A percentile compares a stretch with the other conserved stretches of the same genome.
Conservation (phyloP, 2,888 invertebrate species). For the Alsophila aescularia region DNA sequence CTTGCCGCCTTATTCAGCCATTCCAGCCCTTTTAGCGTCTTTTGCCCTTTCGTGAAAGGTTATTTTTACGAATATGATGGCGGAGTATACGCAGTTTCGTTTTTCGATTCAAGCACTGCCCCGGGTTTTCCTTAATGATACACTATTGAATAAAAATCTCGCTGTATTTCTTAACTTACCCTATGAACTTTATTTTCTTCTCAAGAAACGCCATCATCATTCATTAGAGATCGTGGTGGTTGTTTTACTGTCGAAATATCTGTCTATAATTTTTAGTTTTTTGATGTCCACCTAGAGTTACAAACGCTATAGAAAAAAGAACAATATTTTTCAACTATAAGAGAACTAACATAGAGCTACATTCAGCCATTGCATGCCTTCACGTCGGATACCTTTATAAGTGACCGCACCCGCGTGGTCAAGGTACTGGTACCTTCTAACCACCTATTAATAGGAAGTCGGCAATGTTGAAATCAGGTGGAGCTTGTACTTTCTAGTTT, state of each 20-base stretch:
- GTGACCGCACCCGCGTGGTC: constrained; percentile 42
- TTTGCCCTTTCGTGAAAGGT: constrained; percentile 54
- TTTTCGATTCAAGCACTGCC: background rate
- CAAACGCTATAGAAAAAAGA: background rate
- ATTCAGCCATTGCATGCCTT: constrained; percentile 43
- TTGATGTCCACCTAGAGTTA: background rate
- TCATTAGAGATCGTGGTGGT: no score
- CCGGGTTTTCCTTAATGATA: constrained; percentile 9
- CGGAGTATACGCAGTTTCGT: background rate
- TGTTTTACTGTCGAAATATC: no score
- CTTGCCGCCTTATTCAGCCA: constrained; percentile 58
- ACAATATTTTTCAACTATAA: background rate
- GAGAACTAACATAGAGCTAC: constrained; percentile 4
- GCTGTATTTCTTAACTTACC: background rate
- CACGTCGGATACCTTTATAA: constrained; percentile 50
- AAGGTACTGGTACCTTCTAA: constrained; percentile 40
- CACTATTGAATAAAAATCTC: background rate
- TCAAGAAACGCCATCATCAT: no score
- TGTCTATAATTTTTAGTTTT: no score
- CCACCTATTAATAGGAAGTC: constrained; percentile 36
- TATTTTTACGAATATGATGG: constrained; percentile 44
- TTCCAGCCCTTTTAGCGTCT: constrained; percentile 49
- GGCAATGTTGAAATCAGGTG: constrained; percentile 35
- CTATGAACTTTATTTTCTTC: no score
- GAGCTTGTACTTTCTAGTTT: background rate